Conservation (phyloP, 2,797 vertebrate genomes). For the Setipinna tenuifilis region DNA sequence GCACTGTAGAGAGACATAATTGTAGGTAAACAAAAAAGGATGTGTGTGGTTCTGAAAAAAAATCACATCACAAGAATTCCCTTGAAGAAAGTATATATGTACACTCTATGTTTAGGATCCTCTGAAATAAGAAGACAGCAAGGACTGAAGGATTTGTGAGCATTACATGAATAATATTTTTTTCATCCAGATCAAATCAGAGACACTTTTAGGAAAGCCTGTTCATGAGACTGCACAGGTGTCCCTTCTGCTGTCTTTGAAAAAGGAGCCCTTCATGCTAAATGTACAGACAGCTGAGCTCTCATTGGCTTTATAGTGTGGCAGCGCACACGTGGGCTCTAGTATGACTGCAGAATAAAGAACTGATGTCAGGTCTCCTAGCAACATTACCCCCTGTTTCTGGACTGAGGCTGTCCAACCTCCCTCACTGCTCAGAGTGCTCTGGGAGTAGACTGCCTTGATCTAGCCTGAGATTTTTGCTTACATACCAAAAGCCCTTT, state of each 20-base stretch:
- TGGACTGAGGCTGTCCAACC: conserved; percentile 19
- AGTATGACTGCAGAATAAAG: conserved; percentile 46
- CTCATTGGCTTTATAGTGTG: conserved; percentile 55
- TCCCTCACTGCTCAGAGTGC: background rate
- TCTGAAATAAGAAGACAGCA: background rate
- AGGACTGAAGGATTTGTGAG: background rate
- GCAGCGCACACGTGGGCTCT: conserved; percentile 55
- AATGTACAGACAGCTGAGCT: conserved; percentile 44
- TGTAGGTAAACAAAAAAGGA: background rate
- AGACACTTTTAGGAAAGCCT: background rate
- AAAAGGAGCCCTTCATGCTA: conserved; percentile 41
- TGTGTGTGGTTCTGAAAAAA: background rate
- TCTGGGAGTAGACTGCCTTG: background rate
- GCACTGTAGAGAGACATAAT: background rate
- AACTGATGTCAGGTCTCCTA: conserved; percentile 64
- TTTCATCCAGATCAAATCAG: background rate
- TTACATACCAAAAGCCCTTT: background rate
- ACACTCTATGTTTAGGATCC: background rate
- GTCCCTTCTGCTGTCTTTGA: conserved; percentile 25
- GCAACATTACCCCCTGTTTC: conserved; percentile 54
- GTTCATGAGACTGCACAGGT: background rate
- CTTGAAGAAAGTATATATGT: background rate
- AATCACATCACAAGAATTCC: background rate
- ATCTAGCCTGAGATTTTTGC: background rate
- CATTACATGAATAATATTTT: background rate